phyloP scores from a whole-genome alignment of 2,888 invertebrate species.

The Watsonalla cultraria region DNA sequence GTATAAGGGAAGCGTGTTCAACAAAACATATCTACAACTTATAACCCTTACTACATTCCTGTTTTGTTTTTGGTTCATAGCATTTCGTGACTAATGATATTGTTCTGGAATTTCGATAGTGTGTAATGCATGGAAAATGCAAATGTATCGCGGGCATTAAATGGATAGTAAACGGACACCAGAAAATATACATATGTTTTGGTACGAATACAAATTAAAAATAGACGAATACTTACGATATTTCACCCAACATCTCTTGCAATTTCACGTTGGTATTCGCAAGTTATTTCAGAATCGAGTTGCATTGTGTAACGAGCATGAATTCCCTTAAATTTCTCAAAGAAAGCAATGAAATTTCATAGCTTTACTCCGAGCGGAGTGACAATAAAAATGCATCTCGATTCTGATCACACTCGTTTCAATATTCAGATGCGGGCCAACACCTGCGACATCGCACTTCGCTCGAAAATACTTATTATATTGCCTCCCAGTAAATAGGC shows the following conservation, averaged over 20 bases:
- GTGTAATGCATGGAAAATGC: background rate
- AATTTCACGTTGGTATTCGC: background rate
- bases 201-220: too few species aligned
- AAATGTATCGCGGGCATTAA: background rate
- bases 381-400: slow-evolving; percentile 76
- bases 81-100: background rate
- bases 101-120: background rate
- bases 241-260: background rate
- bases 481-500: slow-evolving; percentile 61
- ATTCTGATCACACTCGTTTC: slow-evolving; percentile 73
- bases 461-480: slow-evolving; percentile 67
- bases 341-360: slow-evolving; percentile 63
- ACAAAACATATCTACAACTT: background rate
- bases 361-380: slow-evolving; percentile 52
- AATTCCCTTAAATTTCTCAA: slow-evolving; percentile 44
- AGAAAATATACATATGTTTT: too few species aligned
- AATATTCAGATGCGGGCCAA: slow-evolving; percentile 64
- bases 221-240: too few species aligned
- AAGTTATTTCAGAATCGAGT: slow-evolving; percentile 27
- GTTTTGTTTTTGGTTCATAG: background rate
- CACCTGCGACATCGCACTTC: slow-evolving; percentile 64
- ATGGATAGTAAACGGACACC: background rate
- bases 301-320: slow-evolving; percentile 33
- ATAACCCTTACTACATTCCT: background rate
- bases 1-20: slow-evolving; percentile 11